Evolutionary conservation across 1,140 invertebrate species (phyloP).

Genomic region (Ceratoteleas bidentatus): DNA sequence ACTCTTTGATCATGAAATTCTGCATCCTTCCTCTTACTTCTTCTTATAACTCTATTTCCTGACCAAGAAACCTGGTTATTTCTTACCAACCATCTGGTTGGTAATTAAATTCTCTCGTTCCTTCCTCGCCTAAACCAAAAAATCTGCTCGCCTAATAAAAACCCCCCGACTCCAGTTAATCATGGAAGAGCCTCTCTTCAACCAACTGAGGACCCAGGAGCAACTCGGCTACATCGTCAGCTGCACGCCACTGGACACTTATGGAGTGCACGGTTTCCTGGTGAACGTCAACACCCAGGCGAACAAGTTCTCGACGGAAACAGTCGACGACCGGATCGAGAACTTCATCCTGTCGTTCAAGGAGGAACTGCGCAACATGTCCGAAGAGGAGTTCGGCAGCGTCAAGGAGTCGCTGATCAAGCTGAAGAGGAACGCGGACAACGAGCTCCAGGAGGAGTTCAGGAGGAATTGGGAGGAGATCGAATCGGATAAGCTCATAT

Average conservation of each 20-base stretch:
- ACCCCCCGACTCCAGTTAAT: conserved; percentile 83
- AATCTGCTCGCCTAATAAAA: too few relatives aligned
- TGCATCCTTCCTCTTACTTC: too few relatives aligned
- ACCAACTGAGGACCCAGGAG: conserved; percentile 92
- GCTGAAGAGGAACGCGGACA: conserved; percentile 87
- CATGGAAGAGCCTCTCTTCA: conserved; percentile 94
- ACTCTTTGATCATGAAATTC: too few relatives aligned
- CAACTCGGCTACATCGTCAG: conserved; percentile 93
- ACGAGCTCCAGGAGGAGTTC: conserved; percentile 88
- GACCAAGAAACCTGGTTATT: too few relatives aligned
- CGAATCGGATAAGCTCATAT: conserved; percentile 84
- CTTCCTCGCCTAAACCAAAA: too few relatives aligned
- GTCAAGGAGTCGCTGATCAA: conserved; percentile 86
- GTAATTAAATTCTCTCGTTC: too few relatives aligned
- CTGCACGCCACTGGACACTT: conserved; percentile 85
- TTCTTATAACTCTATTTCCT: too few relatives aligned
- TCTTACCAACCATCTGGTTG: too few relatives aligned
- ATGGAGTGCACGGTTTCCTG: conserved; percentile 88
- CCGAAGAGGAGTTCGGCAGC: conserved; percentile 84
- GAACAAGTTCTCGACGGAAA: conserved; percentile 85
- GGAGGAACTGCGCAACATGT: conserved; percentile 76
- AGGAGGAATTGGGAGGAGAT: conserved; percentile 88
- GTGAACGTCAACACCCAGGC: conserved; percentile 89
- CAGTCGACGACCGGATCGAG: conserved; percentile 89
- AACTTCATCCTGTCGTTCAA: conserved; percentile 81